A percentile compares a stretch with the other conserved stretches of the same genome.
Conservation (phyloP, 2,888 invertebrate genomes). For the Petrolisthes manimaculis region DNA sequence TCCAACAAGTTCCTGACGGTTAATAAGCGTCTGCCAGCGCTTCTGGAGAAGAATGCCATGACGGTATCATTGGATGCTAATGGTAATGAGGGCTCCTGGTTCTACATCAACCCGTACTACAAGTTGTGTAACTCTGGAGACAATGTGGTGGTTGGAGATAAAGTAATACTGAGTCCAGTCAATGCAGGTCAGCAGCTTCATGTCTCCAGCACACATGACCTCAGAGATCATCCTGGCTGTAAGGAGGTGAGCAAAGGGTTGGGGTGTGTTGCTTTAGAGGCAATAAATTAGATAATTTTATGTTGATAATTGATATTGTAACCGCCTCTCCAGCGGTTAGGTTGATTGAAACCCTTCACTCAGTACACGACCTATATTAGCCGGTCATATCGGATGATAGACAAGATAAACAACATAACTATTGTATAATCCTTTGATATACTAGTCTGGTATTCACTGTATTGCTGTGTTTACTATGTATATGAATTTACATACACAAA, state of each 20-base stretch:
- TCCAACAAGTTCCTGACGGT: conserved; percentile 99
- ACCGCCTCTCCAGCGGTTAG: too few relatives aligned
- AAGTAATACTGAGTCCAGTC: conserved; percentile 97
- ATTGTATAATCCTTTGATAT: too few relatives aligned
- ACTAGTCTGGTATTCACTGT: too few relatives aligned
- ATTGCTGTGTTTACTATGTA: too few relatives aligned
- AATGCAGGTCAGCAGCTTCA: conserved; percentile 90
- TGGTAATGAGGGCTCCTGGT: conserved; percentile 99
- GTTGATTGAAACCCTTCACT: too few relatives aligned
- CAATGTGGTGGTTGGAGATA: conserved; percentile 97
- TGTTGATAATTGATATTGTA: too few relatives aligned
- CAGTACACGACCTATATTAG: too few relatives aligned
- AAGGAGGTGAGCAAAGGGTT: conserved; percentile 79
- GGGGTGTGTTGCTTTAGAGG: too few relatives aligned
- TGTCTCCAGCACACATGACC: conserved; percentile 89
- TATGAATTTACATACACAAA: too few relatives aligned
- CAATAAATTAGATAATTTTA: too few relatives aligned
- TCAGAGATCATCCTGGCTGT: conserved; percentile 92
- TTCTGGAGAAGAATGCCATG: conserved; percentile 98
- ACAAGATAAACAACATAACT: too few relatives aligned
- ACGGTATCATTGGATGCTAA: conserved; percentile 95
- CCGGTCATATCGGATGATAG: too few relatives aligned
- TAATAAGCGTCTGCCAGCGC: conserved; percentile 95
- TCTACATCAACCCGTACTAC: conserved; percentile 97
- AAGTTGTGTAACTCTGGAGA: conserved; percentile 92